These are phyloP conservation scores for Zapornia atra DNA, from an alignment of 2,113 vertebrate species.

Conservation along the genomic window DNA sequence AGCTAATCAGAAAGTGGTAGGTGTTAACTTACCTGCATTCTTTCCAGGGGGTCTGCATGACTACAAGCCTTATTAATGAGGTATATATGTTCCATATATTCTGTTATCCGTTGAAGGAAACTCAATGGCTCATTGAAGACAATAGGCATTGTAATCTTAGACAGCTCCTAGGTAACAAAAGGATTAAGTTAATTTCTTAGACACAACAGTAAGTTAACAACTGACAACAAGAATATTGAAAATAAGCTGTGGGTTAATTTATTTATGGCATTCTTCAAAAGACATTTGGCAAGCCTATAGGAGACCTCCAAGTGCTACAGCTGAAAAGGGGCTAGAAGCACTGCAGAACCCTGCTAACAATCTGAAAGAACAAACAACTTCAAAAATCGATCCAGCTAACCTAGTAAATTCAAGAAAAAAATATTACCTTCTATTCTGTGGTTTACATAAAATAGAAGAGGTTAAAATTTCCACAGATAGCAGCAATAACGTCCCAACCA, in stretches of 20 bases:
- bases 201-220: background rate
- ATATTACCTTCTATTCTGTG: background rate
- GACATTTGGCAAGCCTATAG: background rate
- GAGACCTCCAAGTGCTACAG: background rate
- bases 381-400: background rate
- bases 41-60: slow-evolving; percentile 84
- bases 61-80: slow-evolving; percentile 89
- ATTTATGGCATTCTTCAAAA: background rate
- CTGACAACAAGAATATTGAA: background rate
- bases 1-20: background rate
- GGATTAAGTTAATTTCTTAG: background rate
- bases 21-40: slow-evolving; percentile 87
- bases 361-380: background rate
- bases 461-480: background rate
- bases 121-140: slow-evolving; percentile 96
- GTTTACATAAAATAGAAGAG: background rate
- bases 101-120: slow-evolving; percentile 94
- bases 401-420: background rate
- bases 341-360: background rate
- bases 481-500: background rate
- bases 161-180: slow-evolving; percentile 84
- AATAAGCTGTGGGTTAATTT: background rate
- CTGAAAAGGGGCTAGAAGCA: background rate
- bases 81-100: slow-evolving; percentile 98
- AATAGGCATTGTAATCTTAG: slow-evolving; percentile 98